Base-by-base conservation (phyloP, 2,797 vertebrate genomes). In the Gallirallus australis region DNA sequence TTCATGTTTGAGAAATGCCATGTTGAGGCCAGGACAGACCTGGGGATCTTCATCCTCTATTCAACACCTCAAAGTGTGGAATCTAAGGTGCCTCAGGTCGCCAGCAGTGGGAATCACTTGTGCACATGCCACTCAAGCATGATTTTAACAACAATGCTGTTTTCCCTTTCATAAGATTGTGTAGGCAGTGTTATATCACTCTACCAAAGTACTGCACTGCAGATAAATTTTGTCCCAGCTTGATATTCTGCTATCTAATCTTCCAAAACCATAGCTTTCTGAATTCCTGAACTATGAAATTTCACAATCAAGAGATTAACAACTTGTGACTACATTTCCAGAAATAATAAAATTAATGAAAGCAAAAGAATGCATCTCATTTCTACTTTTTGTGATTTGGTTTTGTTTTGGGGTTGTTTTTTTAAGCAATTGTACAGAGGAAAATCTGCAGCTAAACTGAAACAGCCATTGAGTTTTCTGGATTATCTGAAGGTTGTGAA, bases 201-300 rank as follows among this genome's bases (percentile, higher is more conserved):
- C n/a, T 50, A 42, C 37, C 24, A 24, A 88, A 89, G 21, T 81
- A 78, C 79, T 91, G 65, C 61, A 83, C 69, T 94, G 85, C 61
- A 93, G 87, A 88, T 75, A 71, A 31, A 47, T 88, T 91, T 81
- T 94, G 47, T 83, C n/a, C 33, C 19, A 63, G 45, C 25, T 68
- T 87, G 65, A 70, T 73, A 72, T 78, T 86, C 54, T 59, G 59
- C 13, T 63, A 47, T 54, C 40, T 86, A 17, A 78, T 87, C 65
- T 79, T 79, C 59, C 50, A 76, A 63, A 92, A 92, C 6, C 14
- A 45, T 33, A 82, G 76, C 24, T 42, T 83, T 25, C 21, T 78
- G 72, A 81, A 69, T 93, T 85, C 24, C 45, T 63, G 27, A 24
- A 53, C 75, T 57, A 78, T 54, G 13, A 86, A 78, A 83, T 90